Conservation (phyloP, 2,797 vertebrate genomes). For the Enteromius treurensis region DNA sequence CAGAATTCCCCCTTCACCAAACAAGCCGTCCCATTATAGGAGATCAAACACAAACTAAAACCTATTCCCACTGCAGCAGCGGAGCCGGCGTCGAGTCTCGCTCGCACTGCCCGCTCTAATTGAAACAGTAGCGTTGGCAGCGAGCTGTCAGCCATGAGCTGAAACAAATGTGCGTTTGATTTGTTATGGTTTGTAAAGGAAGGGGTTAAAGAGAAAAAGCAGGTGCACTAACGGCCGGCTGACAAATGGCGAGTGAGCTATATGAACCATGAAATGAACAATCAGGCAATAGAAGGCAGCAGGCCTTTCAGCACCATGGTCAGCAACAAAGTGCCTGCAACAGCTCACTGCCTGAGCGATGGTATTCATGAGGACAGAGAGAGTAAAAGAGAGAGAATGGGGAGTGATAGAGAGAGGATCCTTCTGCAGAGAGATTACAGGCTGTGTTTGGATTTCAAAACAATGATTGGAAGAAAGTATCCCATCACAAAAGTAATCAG, state of each 20-base stretch:
- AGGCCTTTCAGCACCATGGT: conserved; percentile 83
- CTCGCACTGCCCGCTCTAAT: conserved; percentile 60
- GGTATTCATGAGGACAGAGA: conserved; percentile 75
- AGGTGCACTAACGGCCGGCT: conserved; percentile 79
- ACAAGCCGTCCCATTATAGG: conserved; percentile 47
- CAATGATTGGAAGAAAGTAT: conserved; percentile 48
- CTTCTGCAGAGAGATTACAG: conserved; percentile 41
- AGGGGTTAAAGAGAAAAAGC: conserved; percentile 85
- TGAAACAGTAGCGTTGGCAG: conserved; percentile 68
- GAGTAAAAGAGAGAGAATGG: conserved; percentile 58
- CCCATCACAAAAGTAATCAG: conserved; percentile 38
- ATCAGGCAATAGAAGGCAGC: conserved; percentile 82
- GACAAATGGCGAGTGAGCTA: conserved; percentile 84
- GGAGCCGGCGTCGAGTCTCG: not conserved
- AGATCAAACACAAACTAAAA: conserved; percentile 49
- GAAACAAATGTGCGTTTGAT: conserved; percentile 81
- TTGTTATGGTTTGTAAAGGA: conserved; percentile 82
- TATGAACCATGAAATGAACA: conserved; percentile 90
- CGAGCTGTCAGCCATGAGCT: conserved; percentile 61
- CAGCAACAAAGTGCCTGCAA: conserved; percentile 85
- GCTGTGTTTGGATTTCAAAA: conserved; percentile 52
- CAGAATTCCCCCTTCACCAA: conserved; percentile 32
- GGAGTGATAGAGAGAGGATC: conserved; percentile 48
- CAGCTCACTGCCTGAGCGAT: conserved; percentile 82
- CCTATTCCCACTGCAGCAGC: conserved; percentile 46